Conservation (phyloP, 2,888 invertebrate species). For the Noctua comes region DNA sequence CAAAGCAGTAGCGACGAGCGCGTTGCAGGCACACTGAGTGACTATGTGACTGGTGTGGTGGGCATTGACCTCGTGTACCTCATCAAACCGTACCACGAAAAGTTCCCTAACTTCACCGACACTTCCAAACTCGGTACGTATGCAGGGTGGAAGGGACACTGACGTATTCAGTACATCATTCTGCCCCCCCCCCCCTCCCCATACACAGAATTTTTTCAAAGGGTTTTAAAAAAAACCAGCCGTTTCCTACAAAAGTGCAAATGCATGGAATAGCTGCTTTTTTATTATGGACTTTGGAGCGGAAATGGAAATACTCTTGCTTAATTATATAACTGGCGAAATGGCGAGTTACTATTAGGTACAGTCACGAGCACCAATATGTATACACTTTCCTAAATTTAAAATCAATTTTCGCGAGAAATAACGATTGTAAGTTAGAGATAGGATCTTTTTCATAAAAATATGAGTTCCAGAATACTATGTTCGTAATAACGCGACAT, state of each 20-base stretch:
- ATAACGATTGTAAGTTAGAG: too few species aligned
- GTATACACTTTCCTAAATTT: too few species aligned
- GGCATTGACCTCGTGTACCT: slow-evolving; percentile 85
- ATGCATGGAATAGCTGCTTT: too few species aligned
- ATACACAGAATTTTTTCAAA: not conserved
- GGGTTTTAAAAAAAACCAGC: not conserved
- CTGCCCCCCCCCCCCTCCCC: not conserved
- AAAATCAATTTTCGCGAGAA: too few species aligned
- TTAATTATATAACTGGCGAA: not conserved
- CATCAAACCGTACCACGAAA: slow-evolving; percentile 82
- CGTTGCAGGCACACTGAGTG: slow-evolving; percentile 84
- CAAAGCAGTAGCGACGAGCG: slow-evolving; percentile 83
- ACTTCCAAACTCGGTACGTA: slow-evolving; percentile 72
- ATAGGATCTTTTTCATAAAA: too few species aligned
- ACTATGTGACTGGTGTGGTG: slow-evolving; percentile 84
- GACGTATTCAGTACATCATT: not conserved
- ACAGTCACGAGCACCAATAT: too few species aligned
- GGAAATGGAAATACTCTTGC: too few species aligned
- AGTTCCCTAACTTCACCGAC: slow-evolving; percentile 79
- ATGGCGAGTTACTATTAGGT: not conserved
- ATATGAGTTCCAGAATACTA: too few species aligned
- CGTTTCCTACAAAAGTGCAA: too few species aligned
- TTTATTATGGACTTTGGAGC: too few species aligned
- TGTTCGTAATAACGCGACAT: too few species aligned
- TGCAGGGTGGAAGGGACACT: not conserved